A percentile compares a stretch with the other conserved stretches of the same genome.
These are phyloP conservation scores for Galago senegalensis DNA, from an alignment of 2,797 vertebrate species.

Conservation along the genomic window DNA sequence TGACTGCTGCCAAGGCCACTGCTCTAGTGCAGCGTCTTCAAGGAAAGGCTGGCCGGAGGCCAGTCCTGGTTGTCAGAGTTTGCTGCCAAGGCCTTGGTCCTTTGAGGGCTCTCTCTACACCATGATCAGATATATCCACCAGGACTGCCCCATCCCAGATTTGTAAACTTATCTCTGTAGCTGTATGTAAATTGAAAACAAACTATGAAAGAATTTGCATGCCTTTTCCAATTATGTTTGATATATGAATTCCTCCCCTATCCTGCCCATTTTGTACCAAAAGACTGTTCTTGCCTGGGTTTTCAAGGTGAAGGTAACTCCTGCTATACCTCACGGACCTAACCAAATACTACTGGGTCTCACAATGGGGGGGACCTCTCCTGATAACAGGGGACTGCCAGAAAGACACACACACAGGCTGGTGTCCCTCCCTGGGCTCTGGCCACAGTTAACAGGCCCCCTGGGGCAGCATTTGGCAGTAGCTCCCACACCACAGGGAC, in stretches of 20 bases:
- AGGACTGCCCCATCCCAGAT: neutral
- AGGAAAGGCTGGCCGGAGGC: constrained; percentile 69
- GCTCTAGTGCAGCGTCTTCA: constrained; percentile 62
- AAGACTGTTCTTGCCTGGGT: neutral
- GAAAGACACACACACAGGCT: neutral
- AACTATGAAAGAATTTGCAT: neutral
- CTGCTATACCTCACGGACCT: neutral
- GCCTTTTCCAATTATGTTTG: constrained; percentile 10
- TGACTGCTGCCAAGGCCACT: constrained; percentile 52
- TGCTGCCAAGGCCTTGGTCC: neutral
- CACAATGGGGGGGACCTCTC: neutral
- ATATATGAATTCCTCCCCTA: neutral
- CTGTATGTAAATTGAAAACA: neutral
- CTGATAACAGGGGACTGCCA: neutral
- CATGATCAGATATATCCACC: neutral
- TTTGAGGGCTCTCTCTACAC: neutral
- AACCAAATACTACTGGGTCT: neutral
- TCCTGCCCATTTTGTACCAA: neutral
- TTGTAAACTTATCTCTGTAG: neutral
- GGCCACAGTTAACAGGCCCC: neutral
- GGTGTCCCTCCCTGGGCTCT: neutral
- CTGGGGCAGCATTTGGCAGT: neutral
- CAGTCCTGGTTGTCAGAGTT: neutral
- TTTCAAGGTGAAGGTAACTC: neutral
- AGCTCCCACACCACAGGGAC: neutral